Percentiles rank a stretch among this genome's conserved stretches.
phyloP scores from a whole-genome alignment of 2,888 invertebrate genomes.

The Alentia gelatinosa region DNA sequence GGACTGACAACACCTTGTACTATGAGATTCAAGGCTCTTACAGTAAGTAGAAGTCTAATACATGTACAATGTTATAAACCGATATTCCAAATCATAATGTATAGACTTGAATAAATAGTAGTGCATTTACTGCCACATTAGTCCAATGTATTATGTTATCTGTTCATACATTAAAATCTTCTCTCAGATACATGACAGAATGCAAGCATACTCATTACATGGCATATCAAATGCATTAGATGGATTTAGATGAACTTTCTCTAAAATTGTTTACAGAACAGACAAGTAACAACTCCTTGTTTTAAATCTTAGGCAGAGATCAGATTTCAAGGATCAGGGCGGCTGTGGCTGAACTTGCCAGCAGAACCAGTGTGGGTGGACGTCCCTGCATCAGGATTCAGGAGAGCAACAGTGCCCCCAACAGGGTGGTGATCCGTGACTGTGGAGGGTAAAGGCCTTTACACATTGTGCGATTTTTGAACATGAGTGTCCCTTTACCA shows the following conservation, averaged over 20 bases:
- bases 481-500: too few relatives aligned
- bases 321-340: not conserved
- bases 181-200: too few relatives aligned
- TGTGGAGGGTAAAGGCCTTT: not conserved
- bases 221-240: too few relatives aligned
- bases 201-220: too few relatives aligned
- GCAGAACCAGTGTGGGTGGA: not conserved
- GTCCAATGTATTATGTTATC: too few relatives aligned
- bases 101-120: too few relatives aligned
- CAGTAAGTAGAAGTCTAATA: slow-evolving; percentile 41
- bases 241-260: too few relatives aligned
- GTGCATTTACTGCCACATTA: too few relatives aligned
- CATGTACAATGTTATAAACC: too few relatives aligned
- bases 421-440: slow-evolving; percentile 15
- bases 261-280: not conserved
- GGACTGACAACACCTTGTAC: slow-evolving; percentile 18
- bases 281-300: not conserved
- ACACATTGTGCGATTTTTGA: too few relatives aligned
- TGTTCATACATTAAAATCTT: too few relatives aligned
- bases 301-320: not conserved
- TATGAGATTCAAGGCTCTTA: not conserved
- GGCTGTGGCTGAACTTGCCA: not conserved
- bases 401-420: not conserved
- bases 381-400: not conserved
- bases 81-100: too few relatives aligned